phyloP scores from a whole-genome alignment of 2,113 vertebrate species.

The Perccottus glenii region DNA sequence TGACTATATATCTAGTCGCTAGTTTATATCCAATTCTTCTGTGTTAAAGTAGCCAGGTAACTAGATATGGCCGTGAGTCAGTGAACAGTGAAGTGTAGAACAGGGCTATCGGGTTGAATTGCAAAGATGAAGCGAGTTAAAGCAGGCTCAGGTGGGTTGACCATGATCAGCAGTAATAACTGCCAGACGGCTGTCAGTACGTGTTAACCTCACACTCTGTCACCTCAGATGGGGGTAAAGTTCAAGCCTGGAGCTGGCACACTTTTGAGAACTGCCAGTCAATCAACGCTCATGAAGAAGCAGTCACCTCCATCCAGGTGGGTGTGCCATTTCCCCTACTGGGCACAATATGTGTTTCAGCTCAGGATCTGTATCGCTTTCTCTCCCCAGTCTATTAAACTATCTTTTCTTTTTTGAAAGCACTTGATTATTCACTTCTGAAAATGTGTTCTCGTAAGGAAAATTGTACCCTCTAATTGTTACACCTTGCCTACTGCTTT shows the following conservation, averaged over 20 bases:
- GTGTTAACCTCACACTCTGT: conserved; percentile 62
- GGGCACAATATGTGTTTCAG: background rate
- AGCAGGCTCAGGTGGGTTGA: conserved; percentile 64
- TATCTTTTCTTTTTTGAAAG: conserved; percentile 3
- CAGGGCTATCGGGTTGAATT: conserved; percentile 29
- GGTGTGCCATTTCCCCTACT: conserved; percentile 39
- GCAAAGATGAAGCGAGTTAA: conserved; percentile 45
- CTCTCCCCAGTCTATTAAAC: conserved; percentile 18
- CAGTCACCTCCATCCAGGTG: conserved; percentile 81
- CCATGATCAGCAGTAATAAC: conserved; percentile 58
- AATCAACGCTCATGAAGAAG: conserved; percentile 78
- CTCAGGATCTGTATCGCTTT: conserved; percentile 22
- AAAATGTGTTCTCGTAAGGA: conserved; percentile 33
- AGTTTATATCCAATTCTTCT: conserved; percentile 4
- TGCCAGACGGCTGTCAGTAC: conserved; percentile 59
- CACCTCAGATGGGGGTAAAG: conserved; percentile 82
- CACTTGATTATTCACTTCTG: conserved; percentile 41
- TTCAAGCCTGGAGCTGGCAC: conserved; percentile 83
- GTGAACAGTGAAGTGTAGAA: conserved; percentile 8
- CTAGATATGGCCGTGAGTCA: conserved; percentile 36
- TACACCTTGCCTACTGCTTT: conserved; percentile 54
- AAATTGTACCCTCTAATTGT: conserved; percentile 35
- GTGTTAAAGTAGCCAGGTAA: conserved; percentile 19
- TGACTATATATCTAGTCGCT: background rate
- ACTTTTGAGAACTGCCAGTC: conserved; percentile 80